phyloP scores from a whole-genome alignment of 2,888 invertebrate species.

The Troides aeacus region DNA sequence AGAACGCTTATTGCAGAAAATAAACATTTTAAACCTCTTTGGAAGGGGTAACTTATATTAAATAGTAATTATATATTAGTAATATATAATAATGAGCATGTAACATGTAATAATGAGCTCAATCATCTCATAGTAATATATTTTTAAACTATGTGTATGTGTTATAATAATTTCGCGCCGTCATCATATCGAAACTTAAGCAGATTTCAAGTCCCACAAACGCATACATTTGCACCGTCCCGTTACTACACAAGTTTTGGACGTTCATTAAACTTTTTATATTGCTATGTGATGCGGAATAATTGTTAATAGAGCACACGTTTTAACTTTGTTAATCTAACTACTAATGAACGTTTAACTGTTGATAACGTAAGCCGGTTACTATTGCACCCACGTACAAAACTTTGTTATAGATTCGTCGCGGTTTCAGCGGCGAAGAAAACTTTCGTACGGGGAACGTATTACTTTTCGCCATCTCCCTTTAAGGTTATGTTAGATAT shows the following conservation, averaged over 20 bases:
- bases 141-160: too few species aligned
- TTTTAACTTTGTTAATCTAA: constrained; percentile 13
- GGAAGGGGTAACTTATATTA: too few species aligned
- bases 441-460: constrained; percentile 8
- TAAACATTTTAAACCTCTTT: too few species aligned
- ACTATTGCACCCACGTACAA: constrained; percentile 5
- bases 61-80: too few species aligned
- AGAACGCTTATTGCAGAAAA: too few species aligned
- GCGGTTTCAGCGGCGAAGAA: constrained; percentile 1
- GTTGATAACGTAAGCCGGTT: constrained; percentile 12
- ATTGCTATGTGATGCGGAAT: not conserved
- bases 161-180: too few species aligned
- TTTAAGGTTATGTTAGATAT: not conserved
- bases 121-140: too few species aligned
- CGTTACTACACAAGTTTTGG: not conserved
- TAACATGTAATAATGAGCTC: too few species aligned
- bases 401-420: constrained; percentile 12
- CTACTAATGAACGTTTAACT: constrained; percentile 11
- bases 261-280: not conserved
- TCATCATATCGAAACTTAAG: too few species aligned
- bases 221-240: too few species aligned
- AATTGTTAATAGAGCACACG: constrained; percentile 1
- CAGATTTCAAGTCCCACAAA: too few species aligned
- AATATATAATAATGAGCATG: too few species aligned
- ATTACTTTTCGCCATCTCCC: not conserved